These are phyloP conservation scores for Psephotus haematonotus DNA, from an alignment of 2,113 vertebrate genomes.

Conservation along the genomic window DNA sequence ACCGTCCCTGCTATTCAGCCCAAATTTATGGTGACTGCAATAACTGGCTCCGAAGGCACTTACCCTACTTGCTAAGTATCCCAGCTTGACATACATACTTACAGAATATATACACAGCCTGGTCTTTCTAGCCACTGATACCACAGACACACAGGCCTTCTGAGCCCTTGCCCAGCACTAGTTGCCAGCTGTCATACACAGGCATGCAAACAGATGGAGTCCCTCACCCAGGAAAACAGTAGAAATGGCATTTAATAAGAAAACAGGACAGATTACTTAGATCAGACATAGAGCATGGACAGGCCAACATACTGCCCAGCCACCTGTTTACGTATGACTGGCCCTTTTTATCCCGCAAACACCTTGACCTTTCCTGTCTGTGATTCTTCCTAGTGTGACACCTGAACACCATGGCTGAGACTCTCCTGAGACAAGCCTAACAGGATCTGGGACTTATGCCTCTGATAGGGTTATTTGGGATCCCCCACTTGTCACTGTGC, in stretches of 20 bases:
- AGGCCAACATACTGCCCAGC: not conserved
- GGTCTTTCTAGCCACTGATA: not conserved
- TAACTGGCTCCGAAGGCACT: not conserved
- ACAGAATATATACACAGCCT: not conserved
- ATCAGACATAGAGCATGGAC: not conserved
- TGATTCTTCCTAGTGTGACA: not conserved
- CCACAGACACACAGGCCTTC: not conserved
- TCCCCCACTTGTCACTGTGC: rapidly evolving
- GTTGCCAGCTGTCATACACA: not conserved
- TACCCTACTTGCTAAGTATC: not conserved
- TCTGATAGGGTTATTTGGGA: not conserved
- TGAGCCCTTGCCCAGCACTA: not conserved
- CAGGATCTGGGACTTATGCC: not conserved
- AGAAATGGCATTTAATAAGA: not conserved
- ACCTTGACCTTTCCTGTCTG: not conserved
- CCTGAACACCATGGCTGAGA: not conserved
- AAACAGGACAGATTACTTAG: not conserved
- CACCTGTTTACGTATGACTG: not conserved
- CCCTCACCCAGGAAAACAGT: not conserved
- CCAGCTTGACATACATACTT: not conserved
- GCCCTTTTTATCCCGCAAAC: not conserved
- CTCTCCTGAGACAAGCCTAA: not conserved
- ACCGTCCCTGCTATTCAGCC: not conserved
- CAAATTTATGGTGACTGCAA: not conserved
- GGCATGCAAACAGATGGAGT: rapidly evolving